phyloP scores from a whole-genome alignment of 2,113 vertebrate genomes.

The Cyprinus carpio region DNA sequence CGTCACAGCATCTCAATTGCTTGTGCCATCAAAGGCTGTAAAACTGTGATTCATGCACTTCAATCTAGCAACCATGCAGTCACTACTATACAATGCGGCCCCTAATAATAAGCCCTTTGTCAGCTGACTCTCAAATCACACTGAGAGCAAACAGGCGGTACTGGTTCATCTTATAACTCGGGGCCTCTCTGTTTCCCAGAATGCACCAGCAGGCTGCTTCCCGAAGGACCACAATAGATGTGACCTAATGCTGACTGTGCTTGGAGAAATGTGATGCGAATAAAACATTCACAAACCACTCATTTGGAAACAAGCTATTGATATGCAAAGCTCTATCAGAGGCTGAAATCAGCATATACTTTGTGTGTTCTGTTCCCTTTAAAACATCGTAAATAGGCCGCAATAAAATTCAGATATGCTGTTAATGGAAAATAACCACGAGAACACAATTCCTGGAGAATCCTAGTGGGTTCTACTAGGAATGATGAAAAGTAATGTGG shows the following conservation, averaged over 20 bases:
- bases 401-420: conserved; percentile 26
- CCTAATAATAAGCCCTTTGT: conserved; percentile 72
- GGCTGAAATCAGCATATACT: conserved; percentile 27
- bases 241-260: conserved; percentile 52
- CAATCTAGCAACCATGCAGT: conserved; percentile 58
- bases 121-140: conserved; percentile 57
- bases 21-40: conserved; percentile 57
- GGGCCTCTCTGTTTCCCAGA: conserved; percentile 52
- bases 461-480: neutral
- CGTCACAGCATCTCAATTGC: conserved; percentile 45
- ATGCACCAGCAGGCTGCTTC: conserved; percentile 38
- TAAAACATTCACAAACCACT: conserved; percentile 36
- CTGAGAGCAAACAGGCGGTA: conserved; percentile 50
- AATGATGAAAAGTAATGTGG: conserved; percentile 26
- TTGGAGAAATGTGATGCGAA: conserved; percentile 38
- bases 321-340: conserved; percentile 40
- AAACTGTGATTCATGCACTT: conserved; percentile 63
- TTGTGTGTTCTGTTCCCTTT: neutral
- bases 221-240: conserved; percentile 45
- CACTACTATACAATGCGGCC: conserved; percentile 52
- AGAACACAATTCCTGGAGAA: conserved; percentile 19
- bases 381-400: neutral
- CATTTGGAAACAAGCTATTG: conserved; percentile 35
- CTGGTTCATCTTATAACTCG: conserved; percentile 58
- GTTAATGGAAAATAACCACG: conserved; percentile 2